Conservation (phyloP, 2,797 vertebrate species). For the Kryptopterus vitreolus region DNA sequence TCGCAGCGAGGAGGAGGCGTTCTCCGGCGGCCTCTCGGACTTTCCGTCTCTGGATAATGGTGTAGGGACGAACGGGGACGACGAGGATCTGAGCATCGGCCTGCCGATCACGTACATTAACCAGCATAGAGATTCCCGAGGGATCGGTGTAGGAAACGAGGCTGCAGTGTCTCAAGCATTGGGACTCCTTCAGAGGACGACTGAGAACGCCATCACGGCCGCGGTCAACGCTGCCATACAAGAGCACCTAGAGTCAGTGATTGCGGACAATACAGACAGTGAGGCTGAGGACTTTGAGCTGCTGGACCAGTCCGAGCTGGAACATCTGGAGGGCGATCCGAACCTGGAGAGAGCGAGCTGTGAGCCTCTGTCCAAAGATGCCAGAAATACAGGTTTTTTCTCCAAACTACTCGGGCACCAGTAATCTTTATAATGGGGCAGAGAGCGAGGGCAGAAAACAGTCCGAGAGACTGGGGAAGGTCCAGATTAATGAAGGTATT, state of each 20-base stretch:
- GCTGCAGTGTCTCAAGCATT: slow-evolving; percentile 63
- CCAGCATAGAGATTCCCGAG: slow-evolving; percentile 50
- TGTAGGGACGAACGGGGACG: slow-evolving; percentile 80
- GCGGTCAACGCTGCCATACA: slow-evolving; percentile 87
- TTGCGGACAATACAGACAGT: slow-evolving; percentile 86
- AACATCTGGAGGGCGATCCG: slow-evolving; percentile 90
- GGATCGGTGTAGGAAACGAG: slow-evolving; percentile 66
- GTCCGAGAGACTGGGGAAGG: slow-evolving; percentile 26
- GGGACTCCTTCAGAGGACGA: slow-evolving; percentile 81
- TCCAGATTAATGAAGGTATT: slow-evolving; percentile 45
- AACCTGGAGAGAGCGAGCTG: slow-evolving; percentile 70
- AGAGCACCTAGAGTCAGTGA: slow-evolving; percentile 78
- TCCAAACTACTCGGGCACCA: slow-evolving; percentile 90
- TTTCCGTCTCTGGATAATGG: slow-evolving; percentile 92
- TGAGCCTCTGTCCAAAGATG: slow-evolving; percentile 63
- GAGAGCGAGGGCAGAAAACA: slow-evolving; percentile 26
- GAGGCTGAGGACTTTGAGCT: slow-evolving; percentile 98
- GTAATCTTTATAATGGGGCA: slow-evolving; percentile 68
- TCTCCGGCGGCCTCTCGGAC: slow-evolving; percentile 82
- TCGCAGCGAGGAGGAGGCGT: slow-evolving; percentile 84
- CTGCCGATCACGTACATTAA: slow-evolving; percentile 59
- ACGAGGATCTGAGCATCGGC: slow-evolving; percentile 84
- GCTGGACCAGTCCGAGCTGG: slow-evolving; percentile 96
- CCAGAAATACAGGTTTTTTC: slow-evolving; percentile 84
- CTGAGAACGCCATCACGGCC: slow-evolving; percentile 81